A percentile compares a stretch with the other conserved stretches of the same genome.
Evolutionary conservation across 2,113 vertebrate species (phyloP).

Genomic region (Monopterus albus): DNA sequence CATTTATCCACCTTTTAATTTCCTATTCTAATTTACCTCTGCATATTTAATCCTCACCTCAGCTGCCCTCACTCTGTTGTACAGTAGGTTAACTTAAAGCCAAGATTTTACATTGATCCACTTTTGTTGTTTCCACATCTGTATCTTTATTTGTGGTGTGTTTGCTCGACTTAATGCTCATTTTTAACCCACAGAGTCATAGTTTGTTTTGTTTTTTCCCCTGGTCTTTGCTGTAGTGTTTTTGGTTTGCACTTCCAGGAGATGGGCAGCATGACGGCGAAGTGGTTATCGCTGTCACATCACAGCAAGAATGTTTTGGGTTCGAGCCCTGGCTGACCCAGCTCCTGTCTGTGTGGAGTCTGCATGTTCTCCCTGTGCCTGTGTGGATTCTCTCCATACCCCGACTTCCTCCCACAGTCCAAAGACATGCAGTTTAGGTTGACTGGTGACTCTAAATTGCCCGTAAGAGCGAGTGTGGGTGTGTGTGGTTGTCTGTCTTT

Average conservation of each 20-base stretch:
- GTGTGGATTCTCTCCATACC: too few relatives aligned
- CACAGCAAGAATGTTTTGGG: too few relatives aligned
- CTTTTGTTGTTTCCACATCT: constrained; percentile 20
- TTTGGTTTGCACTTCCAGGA: neutral
- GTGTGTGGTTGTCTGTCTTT: too few relatives aligned
- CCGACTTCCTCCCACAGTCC: too few relatives aligned
- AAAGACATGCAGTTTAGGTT: too few relatives aligned
- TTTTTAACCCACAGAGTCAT: neutral
- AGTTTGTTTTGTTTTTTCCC: neutral
- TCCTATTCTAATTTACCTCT: constrained; percentile 53
- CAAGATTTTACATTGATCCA: constrained; percentile 14
- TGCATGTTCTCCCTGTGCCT: too few relatives aligned
- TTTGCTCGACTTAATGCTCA: neutral
- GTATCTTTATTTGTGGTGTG: neutral
- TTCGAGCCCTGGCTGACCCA: too few relatives aligned
- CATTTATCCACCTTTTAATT: constrained; percentile 39
- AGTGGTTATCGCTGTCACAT: too few relatives aligned
- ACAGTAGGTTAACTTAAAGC: constrained; percentile 41
- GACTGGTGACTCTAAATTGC: too few relatives aligned
- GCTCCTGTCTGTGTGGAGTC: too few relatives aligned
- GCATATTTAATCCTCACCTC: constrained; percentile 54
- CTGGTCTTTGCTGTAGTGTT: neutral
- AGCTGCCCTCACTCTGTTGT: constrained; percentile 45
- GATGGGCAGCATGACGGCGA: too few relatives aligned
- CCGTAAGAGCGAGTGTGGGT: too few relatives aligned